Percentiles rank a stretch among this genome's conserved stretches.
Evolutionary conservation across 1,140 invertebrate genomes (phyloP).

Genomic region (Caenorhabditis brenneri): DNA sequence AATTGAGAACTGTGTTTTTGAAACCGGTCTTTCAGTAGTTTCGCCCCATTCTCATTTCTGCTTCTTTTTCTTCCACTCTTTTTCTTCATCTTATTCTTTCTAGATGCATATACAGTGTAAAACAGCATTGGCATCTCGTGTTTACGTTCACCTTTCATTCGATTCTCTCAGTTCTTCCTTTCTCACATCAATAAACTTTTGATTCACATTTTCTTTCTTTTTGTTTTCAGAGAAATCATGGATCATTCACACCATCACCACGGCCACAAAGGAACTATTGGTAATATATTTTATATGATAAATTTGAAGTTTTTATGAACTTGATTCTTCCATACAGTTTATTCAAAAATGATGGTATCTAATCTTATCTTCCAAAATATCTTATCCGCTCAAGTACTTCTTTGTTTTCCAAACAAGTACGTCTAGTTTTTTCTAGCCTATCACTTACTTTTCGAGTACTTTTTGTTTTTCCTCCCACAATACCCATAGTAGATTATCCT

Average conservation of each 20-base stretch:
- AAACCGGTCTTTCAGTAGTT: slow-evolving; percentile 14
- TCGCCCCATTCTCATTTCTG: background rate
- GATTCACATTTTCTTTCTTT: background rate
- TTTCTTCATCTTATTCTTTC: background rate
- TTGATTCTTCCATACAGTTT: too few relatives aligned
- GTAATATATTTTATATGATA: background rate
- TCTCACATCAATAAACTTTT: background rate
- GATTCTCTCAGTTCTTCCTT: background rate
- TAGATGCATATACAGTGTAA: slow-evolving; percentile 21
- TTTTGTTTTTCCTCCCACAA: background rate
- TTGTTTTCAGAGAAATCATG: background rate
- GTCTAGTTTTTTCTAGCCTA: background rate
- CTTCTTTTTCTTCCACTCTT: background rate
- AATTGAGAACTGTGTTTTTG: background rate
- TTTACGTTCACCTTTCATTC: background rate
- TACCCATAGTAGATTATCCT: background rate
- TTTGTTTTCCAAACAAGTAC: too few relatives aligned
- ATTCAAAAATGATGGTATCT: too few relatives aligned
- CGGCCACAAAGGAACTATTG: slow-evolving; percentile 15
- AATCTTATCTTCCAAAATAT: too few relatives aligned
- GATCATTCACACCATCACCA: slow-evolving; percentile 31
- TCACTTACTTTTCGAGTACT: background rate
- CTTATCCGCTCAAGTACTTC: too few relatives aligned
- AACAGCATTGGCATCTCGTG: background rate
- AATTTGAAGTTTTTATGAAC: background rate